Base-by-base conservation (phyloP, 2,113 vertebrate species). In the Syngnathoides biaculeatus region DNA sequence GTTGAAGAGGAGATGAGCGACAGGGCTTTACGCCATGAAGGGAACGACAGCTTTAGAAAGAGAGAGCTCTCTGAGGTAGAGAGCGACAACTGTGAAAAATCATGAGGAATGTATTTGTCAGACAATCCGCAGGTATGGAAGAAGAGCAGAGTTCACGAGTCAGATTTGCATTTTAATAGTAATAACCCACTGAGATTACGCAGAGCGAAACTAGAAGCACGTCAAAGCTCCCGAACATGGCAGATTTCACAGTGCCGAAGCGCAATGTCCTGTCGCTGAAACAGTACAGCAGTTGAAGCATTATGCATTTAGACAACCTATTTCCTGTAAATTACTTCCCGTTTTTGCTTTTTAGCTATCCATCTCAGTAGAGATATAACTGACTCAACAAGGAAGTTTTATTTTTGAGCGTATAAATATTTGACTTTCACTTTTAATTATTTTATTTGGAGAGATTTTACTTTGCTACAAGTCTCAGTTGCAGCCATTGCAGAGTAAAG, bases 81-180 rank as follows among this genome's bases (percentile, higher is more conserved):
- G 75, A 56, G 69, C 60, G 50, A 68, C 59, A 12, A 43, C 47
- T 60, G 65, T 56, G 38, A 47, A 72, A 55, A 76, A 73, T 65
- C 2, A 2, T 17, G 40, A 17, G 20, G 27, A 55, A 70, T 57
- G 70, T 59, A 65, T 75, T 75, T 26, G 40, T 26, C 12, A 59
- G 50, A 58, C 57, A 71, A 53, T 66, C 76, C 74, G 38, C 69
- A 35, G 65, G 60, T 72, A 83, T 69, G 74, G 76, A 72, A 71
- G 59, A 47, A 77, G 20, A 77, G 74, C 39, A 38, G 70, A 79
- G 77, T 68, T 8, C 62, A 69, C 68, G 73, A 73, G 75, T 79
- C 77, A 83, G 78, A 88, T 86, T 86, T 85, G 75, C 78, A 88
- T 89, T 87, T 84, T 83, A 84, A 89, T 88, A 80, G 73, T 73